phyloP scores from a whole-genome alignment of 2,888 invertebrate genomes.

The Venusia cambrica region DNA sequence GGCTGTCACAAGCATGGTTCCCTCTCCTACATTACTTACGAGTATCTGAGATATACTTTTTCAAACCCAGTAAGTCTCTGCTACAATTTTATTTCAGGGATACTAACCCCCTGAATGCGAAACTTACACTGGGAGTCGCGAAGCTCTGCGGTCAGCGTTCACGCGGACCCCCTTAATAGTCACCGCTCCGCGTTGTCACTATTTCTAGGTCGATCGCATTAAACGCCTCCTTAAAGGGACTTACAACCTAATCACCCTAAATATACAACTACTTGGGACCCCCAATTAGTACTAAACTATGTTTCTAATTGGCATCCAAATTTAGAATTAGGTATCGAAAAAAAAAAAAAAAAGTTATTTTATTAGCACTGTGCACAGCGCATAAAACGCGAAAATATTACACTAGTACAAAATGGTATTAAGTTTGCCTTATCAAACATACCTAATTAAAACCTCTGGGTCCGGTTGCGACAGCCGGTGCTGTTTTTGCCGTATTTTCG shows the following conservation, averaged over 20 bases:
- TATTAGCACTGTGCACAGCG: conserved; percentile 12
- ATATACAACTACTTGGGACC: conserved; percentile 10
- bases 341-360: conserved; percentile 9
- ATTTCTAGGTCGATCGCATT: conserved; percentile 3
- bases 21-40: conserved; percentile 21
- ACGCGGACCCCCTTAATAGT: neutral
- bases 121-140: conserved; percentile 32
- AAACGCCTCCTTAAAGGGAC: conserved; percentile 6
- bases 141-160: conserved; percentile 26
- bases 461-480: conserved; percentile 10
- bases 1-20: conserved; percentile 33
- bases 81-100: conserved; percentile 25
- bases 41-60: conserved; percentile 14
- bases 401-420: neutral
- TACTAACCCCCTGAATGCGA: conserved; percentile 18
- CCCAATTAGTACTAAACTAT: conserved; percentile 1
- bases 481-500: conserved; percentile 16
- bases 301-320: conserved; percentile 4
- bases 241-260: conserved; percentile 5
- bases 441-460: conserved; percentile 18
- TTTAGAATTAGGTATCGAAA: neutral
- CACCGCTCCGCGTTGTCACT: conserved; percentile 5
- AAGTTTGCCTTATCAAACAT: conserved; percentile 12
- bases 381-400: conserved; percentile 11
- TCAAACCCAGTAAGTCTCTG: conserved; percentile 20